Percentiles rank a stretch among this genome's conserved stretches.
These are phyloP conservation scores for Noctua janthe DNA, from an alignment of 2,888 invertebrate genomes.

Conservation along the genomic window DNA sequence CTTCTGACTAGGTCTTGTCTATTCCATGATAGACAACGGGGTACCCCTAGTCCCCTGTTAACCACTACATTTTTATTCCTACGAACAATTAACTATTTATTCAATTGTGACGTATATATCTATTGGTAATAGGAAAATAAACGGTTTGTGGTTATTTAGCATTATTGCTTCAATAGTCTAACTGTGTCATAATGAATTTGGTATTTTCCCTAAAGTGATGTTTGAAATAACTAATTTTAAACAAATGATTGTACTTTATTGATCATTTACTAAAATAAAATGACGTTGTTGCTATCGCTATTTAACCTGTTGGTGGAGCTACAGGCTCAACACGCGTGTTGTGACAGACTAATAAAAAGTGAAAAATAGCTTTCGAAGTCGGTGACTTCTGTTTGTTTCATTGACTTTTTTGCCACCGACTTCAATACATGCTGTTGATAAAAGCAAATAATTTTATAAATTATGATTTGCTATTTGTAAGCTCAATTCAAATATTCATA, in stretches of 20 bases:
- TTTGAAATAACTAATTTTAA: not conserved
- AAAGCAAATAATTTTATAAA: too few species aligned
- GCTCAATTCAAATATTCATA: too few species aligned
- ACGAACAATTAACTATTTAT: not conserved
- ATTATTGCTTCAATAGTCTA: not conserved
- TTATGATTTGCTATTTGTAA: too few species aligned
- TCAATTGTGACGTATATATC: not conserved
- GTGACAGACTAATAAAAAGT: too few species aligned
- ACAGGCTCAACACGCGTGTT: too few species aligned
- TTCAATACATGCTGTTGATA: too few species aligned
- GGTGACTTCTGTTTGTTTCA: too few species aligned
- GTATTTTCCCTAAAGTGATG: not conserved
- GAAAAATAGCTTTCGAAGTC: too few species aligned
- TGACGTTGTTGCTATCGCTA: not conserved
- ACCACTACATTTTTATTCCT: not conserved
- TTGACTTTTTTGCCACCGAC: too few species aligned
- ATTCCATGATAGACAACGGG: not conserved
- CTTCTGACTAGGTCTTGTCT: not conserved
- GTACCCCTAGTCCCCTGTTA: not conserved
- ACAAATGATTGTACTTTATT: not conserved
- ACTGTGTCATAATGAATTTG: not conserved
- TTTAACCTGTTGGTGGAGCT: not conserved
- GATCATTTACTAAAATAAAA: conserved; percentile 5
- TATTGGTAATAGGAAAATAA: not conserved
- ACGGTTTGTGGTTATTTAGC: not conserved